Evolutionary conservation across 1,140 invertebrate species (phyloP).

Genomic region (Neomicropteryx cornuta): DNA sequence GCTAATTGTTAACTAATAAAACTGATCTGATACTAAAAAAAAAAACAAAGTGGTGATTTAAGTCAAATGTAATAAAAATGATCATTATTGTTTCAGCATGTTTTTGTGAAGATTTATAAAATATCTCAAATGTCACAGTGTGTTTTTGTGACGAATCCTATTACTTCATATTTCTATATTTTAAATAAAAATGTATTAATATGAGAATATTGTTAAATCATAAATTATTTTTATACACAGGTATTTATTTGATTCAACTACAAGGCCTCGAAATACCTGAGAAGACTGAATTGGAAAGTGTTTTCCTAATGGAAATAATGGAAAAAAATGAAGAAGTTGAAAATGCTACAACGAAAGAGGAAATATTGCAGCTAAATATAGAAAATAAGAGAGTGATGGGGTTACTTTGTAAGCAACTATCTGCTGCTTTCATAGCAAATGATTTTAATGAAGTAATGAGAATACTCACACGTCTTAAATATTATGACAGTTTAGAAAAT

Average conservation of each 20-base stretch:
- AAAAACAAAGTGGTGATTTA: no score
- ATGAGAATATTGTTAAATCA: conserved; percentile 8
- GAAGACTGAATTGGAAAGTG: conserved; percentile 53
- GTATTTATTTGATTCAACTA: conserved; percentile 56
- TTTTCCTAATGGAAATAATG: conserved; percentile 80
- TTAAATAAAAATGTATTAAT: no score
- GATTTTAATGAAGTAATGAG: conserved; percentile 49
- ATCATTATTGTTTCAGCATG: background rate
- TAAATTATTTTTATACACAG: conserved; percentile 21
- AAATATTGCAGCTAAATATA: conserved; percentile 48
- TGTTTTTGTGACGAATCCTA: background rate
- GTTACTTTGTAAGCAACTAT: conserved; percentile 42
- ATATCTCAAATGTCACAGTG: background rate
- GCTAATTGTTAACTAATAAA: no score
- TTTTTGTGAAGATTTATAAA: conserved; percentile 1
- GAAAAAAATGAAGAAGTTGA: conserved; percentile 77
- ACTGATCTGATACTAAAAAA: no score
- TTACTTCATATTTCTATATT: background rate
- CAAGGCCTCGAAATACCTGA: conserved; percentile 56
- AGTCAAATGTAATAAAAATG: background rate
- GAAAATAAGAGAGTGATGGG: conserved; percentile 47
- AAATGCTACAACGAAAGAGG: conserved; percentile 43
- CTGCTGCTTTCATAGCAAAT: conserved; percentile 47
- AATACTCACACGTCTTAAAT: conserved; percentile 66
- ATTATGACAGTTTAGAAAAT: conserved; percentile 65